phyloP scores from a whole-genome alignment of 2,797 vertebrate genomes.

The Anas acuta region DNA sequence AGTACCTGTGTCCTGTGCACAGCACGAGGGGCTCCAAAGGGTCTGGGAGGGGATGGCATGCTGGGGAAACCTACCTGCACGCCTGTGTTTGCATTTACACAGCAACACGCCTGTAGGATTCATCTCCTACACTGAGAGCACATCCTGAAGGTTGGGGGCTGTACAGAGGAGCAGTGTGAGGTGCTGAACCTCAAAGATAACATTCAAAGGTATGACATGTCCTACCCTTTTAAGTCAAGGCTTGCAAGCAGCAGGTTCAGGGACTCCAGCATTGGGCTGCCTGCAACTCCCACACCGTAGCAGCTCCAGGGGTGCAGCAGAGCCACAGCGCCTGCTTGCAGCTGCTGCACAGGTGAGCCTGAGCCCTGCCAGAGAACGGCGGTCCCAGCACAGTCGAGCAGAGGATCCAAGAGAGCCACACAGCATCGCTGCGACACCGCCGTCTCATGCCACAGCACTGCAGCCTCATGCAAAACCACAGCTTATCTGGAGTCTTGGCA shows the following conservation, averaged over 20 bases:
- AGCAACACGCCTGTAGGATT: neutral
- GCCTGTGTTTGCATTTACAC: accelerated
- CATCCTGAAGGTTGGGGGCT: neutral
- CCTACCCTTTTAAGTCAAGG: neutral
- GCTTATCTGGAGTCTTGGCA: neutral
- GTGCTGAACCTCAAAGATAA: neutral
- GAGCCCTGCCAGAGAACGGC: neutral
- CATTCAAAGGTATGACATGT: neutral
- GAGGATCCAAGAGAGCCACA: neutral
- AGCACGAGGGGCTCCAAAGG: neutral
- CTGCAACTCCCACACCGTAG: accelerated
- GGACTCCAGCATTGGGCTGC: accelerated
- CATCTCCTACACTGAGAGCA: neutral
- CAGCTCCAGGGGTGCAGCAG: neutral
- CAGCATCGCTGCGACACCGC: neutral
- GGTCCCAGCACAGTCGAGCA: neutral
- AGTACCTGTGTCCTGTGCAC: neutral
- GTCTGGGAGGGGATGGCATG: accelerated
- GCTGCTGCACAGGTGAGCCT: neutral
- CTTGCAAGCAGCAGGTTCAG: neutral
- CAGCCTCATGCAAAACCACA: neutral
- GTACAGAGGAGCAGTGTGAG: neutral
- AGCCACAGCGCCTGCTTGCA: neutral
- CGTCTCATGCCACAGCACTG: accelerated
- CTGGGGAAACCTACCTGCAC: neutral